Evolutionary conservation across 2,888 invertebrate genomes (phyloP), one percentile per base, ranked within the genome.

Genomic region (Hybos culiciformis): DNA sequence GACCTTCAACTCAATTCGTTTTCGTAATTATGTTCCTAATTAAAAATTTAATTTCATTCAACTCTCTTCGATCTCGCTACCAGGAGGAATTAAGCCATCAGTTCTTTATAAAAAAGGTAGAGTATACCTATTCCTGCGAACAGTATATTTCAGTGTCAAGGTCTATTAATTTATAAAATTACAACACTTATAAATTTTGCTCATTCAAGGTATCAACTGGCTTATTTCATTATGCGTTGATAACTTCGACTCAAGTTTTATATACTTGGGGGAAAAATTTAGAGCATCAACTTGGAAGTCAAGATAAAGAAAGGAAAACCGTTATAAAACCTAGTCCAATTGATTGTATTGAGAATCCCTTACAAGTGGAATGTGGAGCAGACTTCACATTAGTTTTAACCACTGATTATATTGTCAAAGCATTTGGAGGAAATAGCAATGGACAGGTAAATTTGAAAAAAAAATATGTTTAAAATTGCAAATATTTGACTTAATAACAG

Each of bases 261-360:
- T 87, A 83, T 54, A 74, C 80, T 0, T 92, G 91, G 87, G 92
- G 93, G 3, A 75, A 86, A 48, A 91, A 88, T 65, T 74, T 87
- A 48, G 91, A 93, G 58, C 90, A 91, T 26, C 93, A 93, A 61
- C 68, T 93, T 42, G 90, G 88, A 17, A 63, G 62, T 2, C 66
- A 63, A 46, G 63, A 65, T 44, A 65, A 63, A 45, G 65, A 64
- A 37, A 56, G 64, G 0, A 57, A 61, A 12, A 56, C 62, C 2
- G 56, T 67, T 2, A 47, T 53, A 7, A 59, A 59, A 42, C 67
- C 67, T 6, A 56, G 60, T 11, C 57, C 62, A 9, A 52, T 66
- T 11, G 63, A 65, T 18, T 58, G 57, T 40, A 58, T 67, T 9
- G 62, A 62, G 32, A 54, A 55, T 31, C 63, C 65, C 0, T 59